Base-by-base conservation (phyloP, 2,113 vertebrate genomes). In the Aegotheles bennettii region DNA sequence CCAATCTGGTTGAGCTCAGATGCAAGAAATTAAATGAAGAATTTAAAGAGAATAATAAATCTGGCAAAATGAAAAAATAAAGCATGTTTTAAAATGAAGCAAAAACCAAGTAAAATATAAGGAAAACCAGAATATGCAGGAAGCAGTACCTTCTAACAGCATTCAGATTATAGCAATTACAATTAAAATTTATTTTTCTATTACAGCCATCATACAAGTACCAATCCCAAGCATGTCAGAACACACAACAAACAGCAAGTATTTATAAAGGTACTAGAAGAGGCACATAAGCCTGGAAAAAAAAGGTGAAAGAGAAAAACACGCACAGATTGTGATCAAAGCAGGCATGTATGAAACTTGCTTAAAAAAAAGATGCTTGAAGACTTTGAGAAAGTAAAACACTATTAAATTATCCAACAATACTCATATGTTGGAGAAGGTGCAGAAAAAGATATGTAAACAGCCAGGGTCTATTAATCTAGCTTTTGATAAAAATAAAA, bases 41-140 rank as follows among this genome's bases (percentile, higher is more conserved):
- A 91, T 96, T 81, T 90, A 93, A 96, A 84, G 84, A 57, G 13
- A 94, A 86, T 59, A 94, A 95, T 95, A 95, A 95, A 96, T 92
- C 78, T 74, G 43, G 28, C 35, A 94, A 95, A 94, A 96, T 48
- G 42, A 89, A 93, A 96, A 94, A 43, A 89, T 53, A 87, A 59
- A 79, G 33, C 51, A 59, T 35, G 82, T 45, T 95, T 95, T 84
- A 56, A 87, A 95, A 94, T 57, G 31, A 79, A 91, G n/a, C 10
- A 75, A 89, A 73, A 21, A 2, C 0, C 31, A 76, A 64, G 25
- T 10, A 59, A 57, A 83, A 84, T 33, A 76, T 19, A 91, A 67
- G 42, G n/a, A 42, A 79, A 90, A 29, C 1, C 23, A 89, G 64
- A 77, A 71, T 10, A 64, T n/a, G 26, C 47, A 84, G n/a, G 24